phyloP scores from a whole-genome alignment of 23 tunicate species.

The Trididemnum nubilum region DNA sequence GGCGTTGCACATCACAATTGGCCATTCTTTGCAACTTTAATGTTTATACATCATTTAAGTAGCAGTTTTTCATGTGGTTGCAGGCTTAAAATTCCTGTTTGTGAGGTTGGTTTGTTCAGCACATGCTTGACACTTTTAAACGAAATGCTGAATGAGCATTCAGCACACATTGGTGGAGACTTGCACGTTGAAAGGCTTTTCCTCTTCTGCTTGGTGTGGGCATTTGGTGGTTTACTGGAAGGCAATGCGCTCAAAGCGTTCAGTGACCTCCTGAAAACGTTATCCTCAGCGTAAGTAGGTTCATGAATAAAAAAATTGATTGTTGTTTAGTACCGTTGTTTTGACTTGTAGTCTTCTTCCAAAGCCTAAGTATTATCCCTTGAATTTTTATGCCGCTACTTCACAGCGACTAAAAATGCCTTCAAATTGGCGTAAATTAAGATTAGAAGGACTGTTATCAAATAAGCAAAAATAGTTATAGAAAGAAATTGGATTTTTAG shows the following conservation, averaged over 20 bases:
- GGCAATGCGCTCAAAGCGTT: slow-evolving; percentile 53
- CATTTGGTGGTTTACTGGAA: slow-evolving; percentile 86
- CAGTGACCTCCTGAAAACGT: slow-evolving; percentile 76
- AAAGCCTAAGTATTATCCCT: too few relatives aligned
- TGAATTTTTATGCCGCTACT: too few relatives aligned
- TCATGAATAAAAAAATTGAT: too few relatives aligned
- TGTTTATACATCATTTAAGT: too few relatives aligned
- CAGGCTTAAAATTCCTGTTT: slow-evolving; percentile 64
- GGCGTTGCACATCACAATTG: too few relatives aligned
- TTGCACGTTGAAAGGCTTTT: slow-evolving; percentile 75
- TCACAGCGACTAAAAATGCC: too few relatives aligned
- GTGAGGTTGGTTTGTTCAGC: slow-evolving; percentile 74
- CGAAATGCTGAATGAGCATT: slow-evolving; percentile 86
- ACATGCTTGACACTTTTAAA: slow-evolving; percentile 75
- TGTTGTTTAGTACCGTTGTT: background rate
- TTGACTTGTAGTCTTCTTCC: too few relatives aligned
- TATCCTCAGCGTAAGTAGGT: slow-evolving; percentile 79
- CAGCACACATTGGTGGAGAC: slow-evolving; percentile 87
- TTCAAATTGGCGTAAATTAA: too few relatives aligned
- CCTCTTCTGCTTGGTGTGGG: slow-evolving; percentile 89
- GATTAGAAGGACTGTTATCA: too few relatives aligned
- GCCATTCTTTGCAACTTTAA: too few relatives aligned
- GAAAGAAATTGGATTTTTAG: too few relatives aligned
- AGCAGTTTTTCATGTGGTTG: background rate
- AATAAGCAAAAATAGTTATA: too few relatives aligned